Evolutionary conservation across 2,113 vertebrate species (phyloP).

Genomic region (Corythornis vintsioides): DNA sequence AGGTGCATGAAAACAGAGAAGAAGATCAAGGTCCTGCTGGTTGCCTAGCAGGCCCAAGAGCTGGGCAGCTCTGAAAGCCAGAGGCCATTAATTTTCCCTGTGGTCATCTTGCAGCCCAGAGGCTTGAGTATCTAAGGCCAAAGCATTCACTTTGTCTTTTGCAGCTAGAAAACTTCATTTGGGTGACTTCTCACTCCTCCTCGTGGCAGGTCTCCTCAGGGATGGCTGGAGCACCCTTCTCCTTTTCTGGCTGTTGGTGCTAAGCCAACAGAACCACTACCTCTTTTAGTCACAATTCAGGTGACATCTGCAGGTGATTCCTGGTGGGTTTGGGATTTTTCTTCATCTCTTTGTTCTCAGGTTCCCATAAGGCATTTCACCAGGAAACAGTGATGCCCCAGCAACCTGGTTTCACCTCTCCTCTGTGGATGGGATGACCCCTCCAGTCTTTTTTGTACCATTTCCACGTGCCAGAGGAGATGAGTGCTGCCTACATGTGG

Average conservation of each 20-base stretch:
- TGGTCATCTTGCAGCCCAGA: neutral
- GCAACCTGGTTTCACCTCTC: neutral
- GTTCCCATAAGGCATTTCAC: neutral
- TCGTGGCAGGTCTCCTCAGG: rapidly evolving
- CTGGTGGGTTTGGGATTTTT: neutral
- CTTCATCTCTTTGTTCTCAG: neutral
- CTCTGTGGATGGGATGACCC: neutral
- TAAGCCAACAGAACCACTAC: neutral
- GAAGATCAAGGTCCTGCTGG: neutral
- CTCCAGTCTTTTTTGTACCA: neutral
- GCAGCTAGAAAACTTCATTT: neutral
- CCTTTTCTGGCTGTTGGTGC: neutral
- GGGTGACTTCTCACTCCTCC: neutral
- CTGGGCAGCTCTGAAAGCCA: neutral
- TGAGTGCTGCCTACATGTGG: neutral
- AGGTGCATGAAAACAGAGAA: neutral
- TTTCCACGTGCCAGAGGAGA: neutral
- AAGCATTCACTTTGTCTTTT: neutral
- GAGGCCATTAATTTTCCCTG: neutral
- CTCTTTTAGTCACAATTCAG: neutral
- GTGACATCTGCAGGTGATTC: neutral
- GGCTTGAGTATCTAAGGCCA: neutral
- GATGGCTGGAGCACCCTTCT: neutral
- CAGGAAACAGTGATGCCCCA: rapidly evolving
- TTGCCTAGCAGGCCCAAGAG: neutral